Conservation (phyloP, 2,888 invertebrate species). For the Scaptomyza tumidula region DNA sequence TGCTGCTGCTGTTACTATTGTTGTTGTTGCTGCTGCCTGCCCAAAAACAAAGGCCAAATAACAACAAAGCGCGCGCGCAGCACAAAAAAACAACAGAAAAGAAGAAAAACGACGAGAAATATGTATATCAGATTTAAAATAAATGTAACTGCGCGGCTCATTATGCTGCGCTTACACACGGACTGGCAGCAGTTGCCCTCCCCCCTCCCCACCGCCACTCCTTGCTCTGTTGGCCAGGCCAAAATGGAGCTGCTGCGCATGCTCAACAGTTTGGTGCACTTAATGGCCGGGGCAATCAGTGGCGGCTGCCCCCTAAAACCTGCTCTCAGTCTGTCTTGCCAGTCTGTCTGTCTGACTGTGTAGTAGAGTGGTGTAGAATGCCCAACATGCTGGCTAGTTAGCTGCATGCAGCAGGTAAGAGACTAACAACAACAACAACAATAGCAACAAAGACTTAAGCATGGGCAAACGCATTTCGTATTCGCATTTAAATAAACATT, state of each 20-base stretch:
- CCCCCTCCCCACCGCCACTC: background rate
- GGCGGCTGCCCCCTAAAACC: constrained; percentile 42
- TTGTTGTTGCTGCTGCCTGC: constrained; percentile 56
- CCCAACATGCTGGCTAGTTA: constrained; percentile 70
- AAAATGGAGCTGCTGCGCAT: constrained; percentile 68
- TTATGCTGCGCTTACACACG: constrained; percentile 77
- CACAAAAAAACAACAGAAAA: constrained; percentile 29
- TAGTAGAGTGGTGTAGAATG: constrained; percentile 30
- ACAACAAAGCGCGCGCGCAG: constrained; percentile 47
- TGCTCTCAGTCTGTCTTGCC: constrained; percentile 6
- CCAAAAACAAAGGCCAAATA: constrained; percentile 77
- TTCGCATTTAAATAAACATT: constrained; percentile 78
- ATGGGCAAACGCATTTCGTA: constrained; percentile 65
- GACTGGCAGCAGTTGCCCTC: constrained; percentile 25
- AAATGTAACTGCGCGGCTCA: constrained; percentile 82
- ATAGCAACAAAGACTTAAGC: constrained; percentile 8
- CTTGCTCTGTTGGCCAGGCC: constrained; percentile 13
- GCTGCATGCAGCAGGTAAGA: constrained; percentile 55
- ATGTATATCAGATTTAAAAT: constrained; percentile 83
- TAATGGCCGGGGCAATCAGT: constrained; percentile 75
- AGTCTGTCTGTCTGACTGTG: background rate
- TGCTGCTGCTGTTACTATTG: constrained; percentile 50
- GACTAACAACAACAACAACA: constrained; percentile 10
- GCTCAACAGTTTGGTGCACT: constrained; percentile 75
- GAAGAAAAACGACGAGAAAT: constrained; percentile 64